phyloP scores from a whole-genome alignment of 2,797 vertebrate species.

The Parambassis ranga region DNA sequence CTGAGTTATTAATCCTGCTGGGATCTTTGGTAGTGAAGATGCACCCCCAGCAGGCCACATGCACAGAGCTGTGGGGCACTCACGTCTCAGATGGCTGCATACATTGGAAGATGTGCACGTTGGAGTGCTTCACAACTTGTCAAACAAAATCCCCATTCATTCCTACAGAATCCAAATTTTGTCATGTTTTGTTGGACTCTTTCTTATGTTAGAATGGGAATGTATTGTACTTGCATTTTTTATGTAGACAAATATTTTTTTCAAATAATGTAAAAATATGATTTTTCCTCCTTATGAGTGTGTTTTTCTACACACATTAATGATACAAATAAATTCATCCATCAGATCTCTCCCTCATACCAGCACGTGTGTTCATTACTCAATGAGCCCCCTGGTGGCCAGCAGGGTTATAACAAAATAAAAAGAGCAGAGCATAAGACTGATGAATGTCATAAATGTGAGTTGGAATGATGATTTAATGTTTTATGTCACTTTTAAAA shows the following conservation, averaged over 20 bases:
- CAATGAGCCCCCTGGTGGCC: constrained; percentile 71
- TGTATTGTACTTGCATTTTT: background rate
- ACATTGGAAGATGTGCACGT: too few relatives aligned
- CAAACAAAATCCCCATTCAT: too few relatives aligned
- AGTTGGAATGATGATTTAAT: constrained; percentile 3
- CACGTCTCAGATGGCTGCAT: too few relatives aligned
- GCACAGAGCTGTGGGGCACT: too few relatives aligned
- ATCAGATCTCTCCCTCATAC: background rate
- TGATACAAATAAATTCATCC: background rate
- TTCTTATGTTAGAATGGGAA: too few relatives aligned
- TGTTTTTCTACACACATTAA: background rate
- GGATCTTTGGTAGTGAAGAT: too few relatives aligned
- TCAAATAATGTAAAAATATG: background rate
- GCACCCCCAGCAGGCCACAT: too few relatives aligned
- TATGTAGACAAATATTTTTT: background rate
- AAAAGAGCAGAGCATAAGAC: background rate
- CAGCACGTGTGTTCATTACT: constrained; percentile 24
- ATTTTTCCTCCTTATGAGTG: background rate
- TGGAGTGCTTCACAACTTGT: too few relatives aligned
- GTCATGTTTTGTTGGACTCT: too few relatives aligned
- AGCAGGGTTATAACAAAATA: constrained; percentile 24
- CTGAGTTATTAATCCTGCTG: too few relatives aligned
- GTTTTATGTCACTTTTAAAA: constrained; percentile 20
- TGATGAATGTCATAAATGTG: background rate
- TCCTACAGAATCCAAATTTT: too few relatives aligned